A percentile compares a stretch with the other conserved stretches of the same genome.
Evolutionary conservation across 64 coral and sea anemone species (phyloP).

Genomic region (Dendronephthya gigantea): DNA sequence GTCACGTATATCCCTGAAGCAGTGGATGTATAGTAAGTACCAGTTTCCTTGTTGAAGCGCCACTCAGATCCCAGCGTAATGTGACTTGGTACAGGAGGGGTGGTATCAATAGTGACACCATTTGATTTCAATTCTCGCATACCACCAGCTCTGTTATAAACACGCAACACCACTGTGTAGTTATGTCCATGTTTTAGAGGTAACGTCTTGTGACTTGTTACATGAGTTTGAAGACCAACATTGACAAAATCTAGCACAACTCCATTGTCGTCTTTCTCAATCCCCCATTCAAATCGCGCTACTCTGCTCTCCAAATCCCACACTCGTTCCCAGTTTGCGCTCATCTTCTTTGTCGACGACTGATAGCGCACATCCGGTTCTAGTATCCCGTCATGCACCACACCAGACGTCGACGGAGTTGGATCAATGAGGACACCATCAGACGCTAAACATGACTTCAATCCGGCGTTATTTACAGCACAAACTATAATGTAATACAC

Average conservation of each 20-base stretch:
- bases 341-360: constrained; percentile 42
- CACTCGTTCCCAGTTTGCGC: constrained; percentile 90
- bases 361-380: constrained; percentile 87
- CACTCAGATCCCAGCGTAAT: constrained; percentile 47
- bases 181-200: constrained; percentile 6
- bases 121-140: background rate
- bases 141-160: constrained; percentile 7
- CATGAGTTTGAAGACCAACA: constrained; percentile 2
- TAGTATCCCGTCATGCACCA: constrained; percentile 79
- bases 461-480: constrained; percentile 66
- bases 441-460: constrained; percentile 55
- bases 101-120: constrained; percentile 4
- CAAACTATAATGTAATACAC: constrained; percentile 84
- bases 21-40: constrained; percentile 42
- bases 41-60: constrained; percentile 30
- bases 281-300: constrained; percentile 69
- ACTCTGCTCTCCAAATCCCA: constrained; percentile 78
- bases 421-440: constrained; percentile 78
- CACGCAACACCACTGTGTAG: background rate
- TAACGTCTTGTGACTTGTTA: constrained; percentile 7
- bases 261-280: constrained; percentile 26
- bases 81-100: constrained; percentile 43
- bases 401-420: constrained; percentile 53
- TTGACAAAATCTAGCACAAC: background rate
- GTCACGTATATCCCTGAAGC: constrained; percentile 29